Evolutionary conservation across 2,888 invertebrate species (phyloP), one percentile per base, ranked within the genome.

Genomic region (Apomyelois bistriatella): DNA sequence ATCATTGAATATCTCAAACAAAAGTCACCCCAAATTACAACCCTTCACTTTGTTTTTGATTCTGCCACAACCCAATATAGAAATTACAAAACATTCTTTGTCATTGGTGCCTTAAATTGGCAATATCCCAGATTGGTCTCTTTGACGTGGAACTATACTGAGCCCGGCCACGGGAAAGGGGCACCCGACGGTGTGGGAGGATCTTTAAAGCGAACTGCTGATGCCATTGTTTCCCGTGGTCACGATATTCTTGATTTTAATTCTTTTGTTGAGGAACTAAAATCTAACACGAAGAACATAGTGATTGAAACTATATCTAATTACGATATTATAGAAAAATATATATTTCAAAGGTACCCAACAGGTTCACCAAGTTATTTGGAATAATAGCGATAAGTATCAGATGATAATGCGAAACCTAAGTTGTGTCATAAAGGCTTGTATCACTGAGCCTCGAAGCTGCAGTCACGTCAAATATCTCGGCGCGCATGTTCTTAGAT

Each of bases 181-280:
- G 51, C 51, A 4, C 30, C 51, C 10, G 51, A 51, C 22, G 51
- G 51, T 41, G 42, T 51, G 5, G 51, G 51, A 22, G 51, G 51
- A 30, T 5, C 51, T 51, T 28, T 51, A 10, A 51, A 51, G 16
- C 40, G 51, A 40, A 12, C 15, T 15, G 51, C 51, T 41, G 51
- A 51, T 30, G 15, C 35, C 5, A 35, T 51, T 41, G 42, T 51
- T 13, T 22, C 51, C 40, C 17, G 41, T 15, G 51, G 51, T n/a
- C 17, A 51, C 40, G 35, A 35, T 51, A 35, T 41, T 41, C 10
- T 3, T 4, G 41, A 42, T 42, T 38, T 38, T 9, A 9, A 38
- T 13, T 4, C 38, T 13, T 38, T 38, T 38, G 38, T 38, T 38
- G 38, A 38, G 9, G 38, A 38, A 38, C 13, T 38, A 4, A 38